Evolutionary conservation across 2,797 vertebrate species (phyloP).

Genomic region (Eupleurogrammus muticus): DNA sequence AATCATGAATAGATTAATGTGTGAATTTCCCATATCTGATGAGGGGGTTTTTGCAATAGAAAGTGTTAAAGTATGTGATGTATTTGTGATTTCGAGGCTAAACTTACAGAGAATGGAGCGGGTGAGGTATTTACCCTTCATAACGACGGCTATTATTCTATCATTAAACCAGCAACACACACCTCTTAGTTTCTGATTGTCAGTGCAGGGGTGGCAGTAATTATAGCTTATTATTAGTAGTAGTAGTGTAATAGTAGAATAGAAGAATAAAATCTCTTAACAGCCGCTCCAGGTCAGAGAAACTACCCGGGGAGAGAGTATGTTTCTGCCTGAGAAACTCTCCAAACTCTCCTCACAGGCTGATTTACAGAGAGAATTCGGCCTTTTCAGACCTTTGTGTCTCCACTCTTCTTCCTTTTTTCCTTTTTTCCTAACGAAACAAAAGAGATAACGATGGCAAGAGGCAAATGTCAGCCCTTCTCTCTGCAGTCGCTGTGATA

Average conservation of each 20-base stretch:
- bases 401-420: conserved; percentile 1
- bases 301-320: neutral
- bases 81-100: too few relatives aligned
- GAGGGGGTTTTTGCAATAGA: too few relatives aligned
- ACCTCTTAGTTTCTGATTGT: conserved; percentile 5
- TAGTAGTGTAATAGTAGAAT: neutral
- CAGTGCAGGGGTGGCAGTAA: conserved; percentile 14
- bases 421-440: conserved; percentile 47
- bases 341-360: conserved; percentile 19
- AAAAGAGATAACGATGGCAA: conserved; percentile 44
- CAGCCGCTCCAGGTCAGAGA: neutral
- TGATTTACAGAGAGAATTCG: conserved; percentile 7
- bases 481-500: conserved; percentile 21
- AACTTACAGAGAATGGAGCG: too few relatives aligned
- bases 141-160: conserved; percentile 22
- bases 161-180: neutral
- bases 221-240: too few relatives aligned
- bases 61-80: too few relatives aligned
- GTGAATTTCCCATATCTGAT: too few relatives aligned
- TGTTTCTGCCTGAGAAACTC: conserved; percentile 2
- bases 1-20: too few relatives aligned
- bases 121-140: conserved; percentile 7
- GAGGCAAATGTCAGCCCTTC: conserved; percentile 54
- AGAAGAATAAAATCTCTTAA: neutral
- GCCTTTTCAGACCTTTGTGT: conserved; percentile 6